A percentile compares a stretch with the other conserved stretches of the same genome.
Evolutionary conservation across 1,140 invertebrate genomes (phyloP).

Genomic region (Hydropsyche tenuis): DNA sequence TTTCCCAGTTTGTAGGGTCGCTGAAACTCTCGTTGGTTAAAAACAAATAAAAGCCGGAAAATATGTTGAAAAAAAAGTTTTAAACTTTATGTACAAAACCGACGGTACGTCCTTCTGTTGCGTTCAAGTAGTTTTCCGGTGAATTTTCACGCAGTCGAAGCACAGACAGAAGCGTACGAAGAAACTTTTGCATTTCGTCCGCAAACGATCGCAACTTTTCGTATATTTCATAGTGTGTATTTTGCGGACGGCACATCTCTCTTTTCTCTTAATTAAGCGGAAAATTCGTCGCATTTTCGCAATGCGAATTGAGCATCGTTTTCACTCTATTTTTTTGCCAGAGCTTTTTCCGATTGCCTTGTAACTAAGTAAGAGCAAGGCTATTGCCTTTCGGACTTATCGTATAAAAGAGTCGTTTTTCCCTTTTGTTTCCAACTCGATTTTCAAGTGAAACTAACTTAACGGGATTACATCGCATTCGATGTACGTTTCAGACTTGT

Average conservation of each 20-base stretch:
- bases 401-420: no score
- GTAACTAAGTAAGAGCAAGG: no score
- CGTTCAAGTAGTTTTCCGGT: constrained; percentile 7
- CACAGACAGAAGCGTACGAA: not conserved
- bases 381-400: no score
- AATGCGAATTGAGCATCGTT: no score
- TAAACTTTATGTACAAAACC: not conserved
- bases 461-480: no score
- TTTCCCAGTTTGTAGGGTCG: no score
- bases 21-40: no score
- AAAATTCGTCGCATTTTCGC: not conserved
- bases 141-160: not conserved
- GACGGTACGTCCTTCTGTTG: not conserved
- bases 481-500: no score
- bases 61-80: not conserved
- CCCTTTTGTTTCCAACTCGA: no score
- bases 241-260: not conserved
- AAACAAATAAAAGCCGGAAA: not conserved
- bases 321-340: no score
- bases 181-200: constrained; percentile 7
- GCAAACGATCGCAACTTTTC: not conserved
- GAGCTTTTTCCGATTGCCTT: no score
- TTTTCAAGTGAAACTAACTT: no score
- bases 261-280: not conserved
- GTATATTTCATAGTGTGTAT: constrained; percentile 7